Percentiles rank a stretch among this genome's conserved stretches.
phyloP scores from a whole-genome alignment of 2,888 invertebrate species.

The Nomada ferruginata region DNA sequence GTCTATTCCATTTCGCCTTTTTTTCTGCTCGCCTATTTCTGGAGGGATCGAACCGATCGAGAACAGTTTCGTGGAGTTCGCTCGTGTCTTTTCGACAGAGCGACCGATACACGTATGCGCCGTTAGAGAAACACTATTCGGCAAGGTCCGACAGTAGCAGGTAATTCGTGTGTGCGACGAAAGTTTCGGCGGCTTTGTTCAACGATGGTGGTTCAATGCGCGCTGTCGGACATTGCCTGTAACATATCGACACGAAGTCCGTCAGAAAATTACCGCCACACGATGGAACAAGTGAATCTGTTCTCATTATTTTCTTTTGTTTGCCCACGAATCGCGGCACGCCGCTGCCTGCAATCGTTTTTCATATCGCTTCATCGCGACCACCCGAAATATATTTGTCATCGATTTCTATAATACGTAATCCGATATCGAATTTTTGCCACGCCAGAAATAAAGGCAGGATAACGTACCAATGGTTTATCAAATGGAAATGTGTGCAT shows the following conservation, averaged over 20 bases:
- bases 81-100: slow-evolving; percentile 4
- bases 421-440: too few species aligned
- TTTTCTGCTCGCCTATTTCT: background rate
- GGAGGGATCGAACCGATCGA: slow-evolving; percentile 7
- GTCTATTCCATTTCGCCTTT: too few species aligned
- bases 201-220: slow-evolving; percentile 73
- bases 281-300: slow-evolving; percentile 9
- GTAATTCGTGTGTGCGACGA: slow-evolving; percentile 63
- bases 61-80: slow-evolving; percentile 24
- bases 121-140: slow-evolving; percentile 48
- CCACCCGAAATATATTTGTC: background rate
- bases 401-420: background rate
- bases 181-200: slow-evolving; percentile 69
- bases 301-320: background rate
- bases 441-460: too few species aligned
- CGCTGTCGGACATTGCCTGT: slow-evolving; percentile 75
- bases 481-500: background rate
- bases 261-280: slow-evolving; percentile 62
- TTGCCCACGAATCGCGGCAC: background rate
- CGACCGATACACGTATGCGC: slow-evolving; percentile 27
- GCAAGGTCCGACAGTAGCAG: slow-evolving; percentile 71
- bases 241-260: slow-evolving; percentile 71
- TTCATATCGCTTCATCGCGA: background rate
- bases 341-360: slow-evolving; percentile 39
- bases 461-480: background rate